Evolutionary conservation across 2,113 vertebrate species (phyloP).

Genomic region (Calyptomena viridis): DNA sequence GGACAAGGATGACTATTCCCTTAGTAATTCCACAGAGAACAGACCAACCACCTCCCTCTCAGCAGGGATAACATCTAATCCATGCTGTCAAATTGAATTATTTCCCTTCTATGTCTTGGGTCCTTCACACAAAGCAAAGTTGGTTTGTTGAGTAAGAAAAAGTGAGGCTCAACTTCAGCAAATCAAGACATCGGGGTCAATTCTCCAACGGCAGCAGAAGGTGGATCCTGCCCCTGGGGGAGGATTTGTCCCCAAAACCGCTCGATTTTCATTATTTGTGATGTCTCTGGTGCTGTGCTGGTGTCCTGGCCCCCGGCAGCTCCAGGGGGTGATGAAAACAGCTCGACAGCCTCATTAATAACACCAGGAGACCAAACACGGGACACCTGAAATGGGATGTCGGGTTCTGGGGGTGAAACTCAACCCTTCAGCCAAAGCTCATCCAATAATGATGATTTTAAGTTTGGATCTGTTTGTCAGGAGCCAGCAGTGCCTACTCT

Average conservation of each 20-base stretch:
- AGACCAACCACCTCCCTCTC: neutral
- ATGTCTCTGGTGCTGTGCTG: accelerated
- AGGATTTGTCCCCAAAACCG: neutral
- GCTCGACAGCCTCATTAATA: neutral
- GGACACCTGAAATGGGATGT: neutral
- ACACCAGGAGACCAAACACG: neutral
- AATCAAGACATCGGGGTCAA: neutral
- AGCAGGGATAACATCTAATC: neutral
- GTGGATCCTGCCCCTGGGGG: neutral
- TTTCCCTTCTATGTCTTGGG: neutral
- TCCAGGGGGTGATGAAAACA: neutral
- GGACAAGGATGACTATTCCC: neutral
- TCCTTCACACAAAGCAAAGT: neutral
- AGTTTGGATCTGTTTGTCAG: neutral
- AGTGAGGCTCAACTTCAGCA: neutral
- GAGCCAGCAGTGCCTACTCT: accelerated
- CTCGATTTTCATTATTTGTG: neutral
- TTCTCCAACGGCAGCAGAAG: neutral
- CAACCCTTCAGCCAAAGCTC: neutral
- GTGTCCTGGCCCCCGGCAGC: neutral
- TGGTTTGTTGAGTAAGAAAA: neutral
- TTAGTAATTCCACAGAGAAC: accelerated
- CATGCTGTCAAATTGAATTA: neutral
- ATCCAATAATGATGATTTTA: neutral
- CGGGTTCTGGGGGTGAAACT: neutral